Conservation (phyloP, 2,888 invertebrate genomes). For the Ichneumon xanthorius region DNA sequence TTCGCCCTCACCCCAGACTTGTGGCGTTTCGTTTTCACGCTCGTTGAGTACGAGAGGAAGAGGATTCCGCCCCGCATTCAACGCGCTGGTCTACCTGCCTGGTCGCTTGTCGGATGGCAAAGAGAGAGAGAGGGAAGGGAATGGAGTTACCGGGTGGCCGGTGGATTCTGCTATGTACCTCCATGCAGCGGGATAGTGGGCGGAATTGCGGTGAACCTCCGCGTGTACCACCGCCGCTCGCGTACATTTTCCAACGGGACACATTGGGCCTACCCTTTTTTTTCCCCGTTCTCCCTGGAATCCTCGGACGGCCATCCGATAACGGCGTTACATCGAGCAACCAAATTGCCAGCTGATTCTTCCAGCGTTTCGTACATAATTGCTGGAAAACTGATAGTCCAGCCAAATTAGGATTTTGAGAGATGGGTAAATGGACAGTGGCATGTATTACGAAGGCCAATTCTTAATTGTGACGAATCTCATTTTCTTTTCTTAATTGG, state of each 20-base stretch:
- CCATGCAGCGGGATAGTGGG: constrained; percentile 80
- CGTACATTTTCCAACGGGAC: constrained; percentile 73
- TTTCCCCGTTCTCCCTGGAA: constrained; percentile 38
- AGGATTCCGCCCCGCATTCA: constrained; percentile 64
- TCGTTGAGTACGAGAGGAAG: constrained; percentile 74
- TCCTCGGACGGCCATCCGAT: constrained; percentile 22
- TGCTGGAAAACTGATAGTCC: not conserved
- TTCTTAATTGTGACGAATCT: not conserved
- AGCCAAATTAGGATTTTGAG: not conserved
- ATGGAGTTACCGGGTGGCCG: constrained; percentile 54
- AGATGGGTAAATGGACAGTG: not conserved
- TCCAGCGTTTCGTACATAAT: not conserved
- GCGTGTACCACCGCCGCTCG: constrained; percentile 73
- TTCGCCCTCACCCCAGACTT: constrained; percentile 54
- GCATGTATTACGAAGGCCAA: not conserved
- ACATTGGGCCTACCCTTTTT: constrained; percentile 49
- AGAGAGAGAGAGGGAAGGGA: constrained; percentile 62
- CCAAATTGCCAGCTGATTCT: not conserved
- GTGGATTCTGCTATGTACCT: constrained; percentile 52
- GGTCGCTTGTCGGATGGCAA: constrained; percentile 62
- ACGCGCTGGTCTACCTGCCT: constrained; percentile 64
- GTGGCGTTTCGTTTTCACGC: constrained; percentile 75
- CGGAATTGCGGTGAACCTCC: constrained; percentile 82
- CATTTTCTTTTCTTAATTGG: not conserved
- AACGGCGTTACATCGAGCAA: constrained; percentile 41